Evolutionary conservation across 1,140 invertebrate genomes (phyloP).

Genomic region (Eueides isabella): DNA sequence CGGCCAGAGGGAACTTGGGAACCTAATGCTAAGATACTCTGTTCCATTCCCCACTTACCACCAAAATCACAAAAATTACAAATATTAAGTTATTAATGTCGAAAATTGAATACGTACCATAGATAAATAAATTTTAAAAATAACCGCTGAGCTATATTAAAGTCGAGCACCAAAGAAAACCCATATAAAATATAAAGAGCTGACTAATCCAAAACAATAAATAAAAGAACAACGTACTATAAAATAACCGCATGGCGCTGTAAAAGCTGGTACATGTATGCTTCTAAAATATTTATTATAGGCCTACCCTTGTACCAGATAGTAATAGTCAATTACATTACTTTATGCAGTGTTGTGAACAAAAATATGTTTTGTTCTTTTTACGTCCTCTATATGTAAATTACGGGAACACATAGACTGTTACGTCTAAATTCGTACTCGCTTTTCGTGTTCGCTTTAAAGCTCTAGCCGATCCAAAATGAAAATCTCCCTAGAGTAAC

Average conservation of each 20-base stretch:
- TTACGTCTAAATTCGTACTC: background rate
- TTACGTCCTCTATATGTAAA: slow-evolving; percentile 29
- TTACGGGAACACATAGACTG: slow-evolving; percentile 7
- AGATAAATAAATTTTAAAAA: too few species aligned
- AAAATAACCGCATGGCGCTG: slow-evolving; percentile 24
- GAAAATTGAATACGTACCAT: too few species aligned
- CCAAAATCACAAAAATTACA: too few species aligned
- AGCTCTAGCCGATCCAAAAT: background rate
- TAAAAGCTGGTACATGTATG: slow-evolving; percentile 27
- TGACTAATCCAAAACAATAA: slow-evolving; percentile 6
- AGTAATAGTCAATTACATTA: slow-evolving; percentile 32
- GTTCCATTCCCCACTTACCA: too few species aligned
- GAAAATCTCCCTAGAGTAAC: slow-evolving; percentile 7
- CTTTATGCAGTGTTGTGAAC: slow-evolving; percentile 24
- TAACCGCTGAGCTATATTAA: background rate
- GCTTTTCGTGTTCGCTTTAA: background rate
- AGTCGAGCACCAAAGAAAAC: background rate
- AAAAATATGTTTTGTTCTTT: slow-evolving; percentile 22
- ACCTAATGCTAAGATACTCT: too few species aligned
- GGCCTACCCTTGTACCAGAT: slow-evolving; percentile 1
- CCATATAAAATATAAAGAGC: background rate
- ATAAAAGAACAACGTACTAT: background rate
- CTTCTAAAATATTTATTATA: slow-evolving; percentile 34
- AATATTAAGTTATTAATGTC: too few species aligned
- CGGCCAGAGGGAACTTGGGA: too few species aligned